Base-by-base conservation (phyloP, 2,113 vertebrate genomes). In the Pituophis catenifer region DNA sequence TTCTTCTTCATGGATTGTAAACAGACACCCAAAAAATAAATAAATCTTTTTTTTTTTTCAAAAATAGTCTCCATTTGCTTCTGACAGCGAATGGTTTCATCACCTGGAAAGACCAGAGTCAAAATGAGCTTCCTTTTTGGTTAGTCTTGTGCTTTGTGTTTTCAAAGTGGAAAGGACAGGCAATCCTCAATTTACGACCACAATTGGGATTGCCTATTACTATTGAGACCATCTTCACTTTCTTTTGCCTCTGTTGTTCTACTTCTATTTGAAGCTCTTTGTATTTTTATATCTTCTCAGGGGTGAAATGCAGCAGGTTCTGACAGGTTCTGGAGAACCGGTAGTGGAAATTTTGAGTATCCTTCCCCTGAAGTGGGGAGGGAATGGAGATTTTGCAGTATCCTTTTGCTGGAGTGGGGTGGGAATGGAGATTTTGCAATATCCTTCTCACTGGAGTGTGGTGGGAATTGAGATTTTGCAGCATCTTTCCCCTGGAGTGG, bases 31-130 rank as follows among this genome's bases (percentile, higher is more conserved):
- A 29, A 65, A 23, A 12, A 65, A 65, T 59, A 65, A 65, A 62
- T 7, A 17, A 33, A n/a, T 70, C 62, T 70, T 13, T 70, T 12
- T 29, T 12, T 12, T 2, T 0, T 0, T 9, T 0, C 5, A 1
- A 38, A 75, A 19, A 19, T 33, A 38, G 7, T 38, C n/a, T 81
- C 13, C 29, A 33, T 75, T 75, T 75, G n/a, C 29, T 75, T 15
- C 65, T 33, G 15, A 75, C 5, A 19, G 6, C 15, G 0, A 19
- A 8, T 38, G 7, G 70, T 81, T 81, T 38, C 15, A 38, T 38
- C n/a, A 8, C 1, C n/a, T 3, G 7, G n/a, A 81, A 1, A 81
- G n/a, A 81, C 70, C 70, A 75, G 6, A 33, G 13, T 75, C 70
- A 8, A 19, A 38, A 38, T 38, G 7, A 38, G n/a, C 70, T 38